A percentile compares a stretch with the other conserved stretches of the same genome.
Conservation (phyloP, 2,113 vertebrate genomes). For the Glaucomys volans region DNA sequence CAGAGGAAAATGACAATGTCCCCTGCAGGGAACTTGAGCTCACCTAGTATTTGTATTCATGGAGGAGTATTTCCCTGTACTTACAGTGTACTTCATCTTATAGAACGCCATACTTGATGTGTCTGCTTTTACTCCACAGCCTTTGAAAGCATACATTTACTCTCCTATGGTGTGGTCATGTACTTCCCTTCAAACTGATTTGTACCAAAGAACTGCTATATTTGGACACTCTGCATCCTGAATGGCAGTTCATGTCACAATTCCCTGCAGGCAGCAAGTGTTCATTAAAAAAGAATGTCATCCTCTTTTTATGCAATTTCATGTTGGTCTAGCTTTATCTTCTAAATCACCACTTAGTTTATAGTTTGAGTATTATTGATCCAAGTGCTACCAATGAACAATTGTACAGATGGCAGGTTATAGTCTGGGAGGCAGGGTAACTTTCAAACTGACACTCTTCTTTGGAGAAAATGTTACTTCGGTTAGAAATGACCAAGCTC, state of each 20-base stretch:
- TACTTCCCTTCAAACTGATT: conserved; percentile 17
- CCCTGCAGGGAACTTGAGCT: not conserved
- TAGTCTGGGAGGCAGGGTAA: not conserved
- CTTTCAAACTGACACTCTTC: conserved; percentile 3
- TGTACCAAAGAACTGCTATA: not conserved
- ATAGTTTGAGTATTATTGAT: conserved; percentile 62
- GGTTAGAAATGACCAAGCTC: not conserved
- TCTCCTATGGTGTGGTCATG: not conserved
- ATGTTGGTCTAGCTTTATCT: conserved; percentile 46
- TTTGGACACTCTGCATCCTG: not conserved
- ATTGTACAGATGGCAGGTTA: conserved; percentile 25
- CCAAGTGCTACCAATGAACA: not conserved
- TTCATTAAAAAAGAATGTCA: conserved; percentile 53
- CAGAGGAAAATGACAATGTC: conserved; percentile 34
- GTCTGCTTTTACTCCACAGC: conserved; percentile 18
- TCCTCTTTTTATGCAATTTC: conserved; percentile 36
- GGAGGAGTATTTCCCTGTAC: not conserved
- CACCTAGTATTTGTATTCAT: conserved; percentile 2
- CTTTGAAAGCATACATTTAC: not conserved
- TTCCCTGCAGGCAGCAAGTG: not conserved
- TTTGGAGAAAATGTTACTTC: conserved; percentile 46
- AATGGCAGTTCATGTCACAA: not conserved
- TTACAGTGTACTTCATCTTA: not conserved
- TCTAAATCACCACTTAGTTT: conserved; percentile 64
- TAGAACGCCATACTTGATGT: not conserved